These are phyloP conservation scores for Otolemur crassicaudatus DNA, from an alignment of 2,797 vertebrate genomes.

Conservation along the genomic window DNA sequence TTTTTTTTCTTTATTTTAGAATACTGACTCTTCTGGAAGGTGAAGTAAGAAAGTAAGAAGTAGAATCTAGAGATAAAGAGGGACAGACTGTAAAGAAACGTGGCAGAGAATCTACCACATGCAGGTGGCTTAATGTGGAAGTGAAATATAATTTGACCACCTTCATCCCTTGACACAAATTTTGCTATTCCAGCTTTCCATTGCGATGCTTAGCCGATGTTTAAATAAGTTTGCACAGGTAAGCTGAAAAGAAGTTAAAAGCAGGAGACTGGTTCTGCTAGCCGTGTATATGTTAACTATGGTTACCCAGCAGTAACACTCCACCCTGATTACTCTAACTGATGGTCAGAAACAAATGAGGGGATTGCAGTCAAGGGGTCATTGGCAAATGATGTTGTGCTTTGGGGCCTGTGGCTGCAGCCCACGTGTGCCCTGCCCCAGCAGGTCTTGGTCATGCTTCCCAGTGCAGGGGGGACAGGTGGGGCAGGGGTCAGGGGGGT, in stretches of 20 bases:
- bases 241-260: not conserved
- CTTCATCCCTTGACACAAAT: not conserved
- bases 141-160: not conserved
- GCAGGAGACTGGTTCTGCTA: not conserved
- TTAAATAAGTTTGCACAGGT: not conserved
- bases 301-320: not conserved
- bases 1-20: not conserved
- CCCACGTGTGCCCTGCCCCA: not conserved
- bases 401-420: not conserved
- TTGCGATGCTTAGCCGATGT: not conserved
- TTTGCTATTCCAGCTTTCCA: not conserved
- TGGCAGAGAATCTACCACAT: not conserved
- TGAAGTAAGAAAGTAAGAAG: not conserved
- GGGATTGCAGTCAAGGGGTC: not conserved
- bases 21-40: not conserved
- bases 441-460: rapidly evolving
- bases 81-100: not conserved
- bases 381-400: rapidly evolving
- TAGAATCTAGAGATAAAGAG: not conserved
- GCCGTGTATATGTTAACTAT: not conserved
- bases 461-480: too few species aligned
- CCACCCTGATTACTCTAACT: not conserved
- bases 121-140: not conserved
- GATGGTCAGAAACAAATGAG: not conserved
- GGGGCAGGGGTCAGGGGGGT: too few species aligned